phyloP scores from a whole-genome alignment of 2,888 invertebrate genomes.

The Syrista parreyssii region DNA sequence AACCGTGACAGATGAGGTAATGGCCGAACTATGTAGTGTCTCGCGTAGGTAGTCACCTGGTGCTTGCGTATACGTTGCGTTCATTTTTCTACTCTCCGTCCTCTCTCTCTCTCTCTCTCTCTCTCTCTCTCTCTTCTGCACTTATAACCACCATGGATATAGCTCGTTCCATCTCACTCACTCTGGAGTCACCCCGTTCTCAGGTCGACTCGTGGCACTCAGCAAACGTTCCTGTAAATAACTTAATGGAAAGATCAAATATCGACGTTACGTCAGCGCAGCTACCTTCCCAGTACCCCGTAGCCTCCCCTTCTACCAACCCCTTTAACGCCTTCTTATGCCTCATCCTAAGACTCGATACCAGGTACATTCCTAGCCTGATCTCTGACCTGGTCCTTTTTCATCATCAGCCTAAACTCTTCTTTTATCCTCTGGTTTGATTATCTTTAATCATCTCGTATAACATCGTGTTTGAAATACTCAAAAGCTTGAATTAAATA shows the following conservation, averaged over 20 bases:
- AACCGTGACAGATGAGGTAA: slow-evolving; percentile 2
- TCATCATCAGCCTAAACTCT: neutral
- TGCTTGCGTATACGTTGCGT: slow-evolving; percentile 8
- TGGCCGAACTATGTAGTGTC: slow-evolving; percentile 2
- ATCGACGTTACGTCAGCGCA: neutral
- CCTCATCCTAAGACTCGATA: neutral
- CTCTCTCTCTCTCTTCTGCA: slow-evolving; percentile 5
- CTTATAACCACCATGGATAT: neutral
- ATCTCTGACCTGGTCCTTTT: neutral
- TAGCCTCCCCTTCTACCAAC: neutral
- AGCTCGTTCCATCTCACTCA: slow-evolving; percentile 5
- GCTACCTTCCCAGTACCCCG: neutral
- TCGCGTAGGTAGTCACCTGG: neutral
- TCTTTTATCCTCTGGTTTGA: neutral
- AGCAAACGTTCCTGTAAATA: neutral
- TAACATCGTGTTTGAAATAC: neutral
- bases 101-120: slow-evolving; percentile 12
- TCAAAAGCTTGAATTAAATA: neutral
- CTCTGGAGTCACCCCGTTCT: slow-evolving; percentile 21
- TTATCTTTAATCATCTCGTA: neutral
- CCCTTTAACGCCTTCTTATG: neutral
- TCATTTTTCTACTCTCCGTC: slow-evolving; percentile 14
- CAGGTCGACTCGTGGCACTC: slow-evolving; percentile 19
- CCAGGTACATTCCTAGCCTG: neutral
- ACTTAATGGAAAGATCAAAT: neutral